phyloP scores from a whole-genome alignment of 2,888 invertebrate species.

The Machimus rusticus region DNA sequence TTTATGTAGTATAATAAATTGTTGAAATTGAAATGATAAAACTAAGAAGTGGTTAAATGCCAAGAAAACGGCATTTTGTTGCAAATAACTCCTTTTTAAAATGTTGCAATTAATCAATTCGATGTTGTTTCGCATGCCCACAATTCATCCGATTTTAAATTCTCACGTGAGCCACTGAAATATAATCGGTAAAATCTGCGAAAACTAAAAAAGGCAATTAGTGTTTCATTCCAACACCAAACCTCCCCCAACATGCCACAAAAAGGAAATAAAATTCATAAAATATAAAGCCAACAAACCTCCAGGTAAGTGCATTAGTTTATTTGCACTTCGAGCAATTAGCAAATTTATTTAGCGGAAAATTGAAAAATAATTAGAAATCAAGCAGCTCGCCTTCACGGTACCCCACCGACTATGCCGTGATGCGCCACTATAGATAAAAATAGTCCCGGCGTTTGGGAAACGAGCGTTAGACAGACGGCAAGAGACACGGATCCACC shows the following conservation, averaged over 20 bases:
- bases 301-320: neutral
- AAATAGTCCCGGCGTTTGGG: neutral
- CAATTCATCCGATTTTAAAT: neutral
- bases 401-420: neutral
- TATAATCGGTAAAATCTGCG: neutral
- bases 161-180: neutral
- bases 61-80: neutral
- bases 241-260: neutral
- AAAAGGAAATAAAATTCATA: neutral
- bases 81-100: neutral
- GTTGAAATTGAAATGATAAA: neutral
- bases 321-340: conserved; percentile 20
- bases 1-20: neutral
- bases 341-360: conserved; percentile 31
- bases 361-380: conserved; percentile 34
- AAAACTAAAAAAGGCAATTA: neutral
- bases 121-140: neutral
- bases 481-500: neutral
- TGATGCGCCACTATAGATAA: neutral
- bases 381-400: conserved; percentile 13
- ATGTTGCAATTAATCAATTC: neutral
- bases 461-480: neutral
- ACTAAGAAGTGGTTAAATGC: neutral
- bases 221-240: neutral
- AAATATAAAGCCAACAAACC: neutral